phyloP scores from a whole-genome alignment of 2,797 vertebrate genomes.

The Hippocampus kuda region DNA sequence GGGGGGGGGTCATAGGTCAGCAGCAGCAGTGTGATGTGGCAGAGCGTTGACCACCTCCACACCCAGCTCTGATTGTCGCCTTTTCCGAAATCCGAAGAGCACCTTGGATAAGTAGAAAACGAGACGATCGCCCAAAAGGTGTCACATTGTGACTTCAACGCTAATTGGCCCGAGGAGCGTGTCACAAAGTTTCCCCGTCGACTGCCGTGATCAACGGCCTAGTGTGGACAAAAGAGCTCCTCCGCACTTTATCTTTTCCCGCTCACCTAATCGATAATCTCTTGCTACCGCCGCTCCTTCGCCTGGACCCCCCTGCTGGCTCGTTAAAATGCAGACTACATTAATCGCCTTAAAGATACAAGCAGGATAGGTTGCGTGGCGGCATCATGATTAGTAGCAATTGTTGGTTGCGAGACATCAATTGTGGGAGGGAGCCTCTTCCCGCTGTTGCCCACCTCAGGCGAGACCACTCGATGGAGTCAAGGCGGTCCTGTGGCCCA shows the following conservation, averaged over 20 bases:
- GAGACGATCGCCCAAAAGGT: slow-evolving; percentile 13
- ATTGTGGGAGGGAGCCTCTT: slow-evolving; percentile 48
- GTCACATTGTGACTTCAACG: slow-evolving; percentile 13
- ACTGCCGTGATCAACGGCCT: slow-evolving; percentile 11
- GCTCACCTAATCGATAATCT: slow-evolving; percentile 36
- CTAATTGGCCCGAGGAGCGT: slow-evolving; percentile 10
- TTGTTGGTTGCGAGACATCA: slow-evolving; percentile 36
- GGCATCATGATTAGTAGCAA: slow-evolving; percentile 26
- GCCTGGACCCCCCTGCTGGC: slow-evolving; percentile 19
- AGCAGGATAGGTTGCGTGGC: slow-evolving; percentile 18
- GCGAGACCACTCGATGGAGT: background rate
- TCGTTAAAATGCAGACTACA: slow-evolving; percentile 29
- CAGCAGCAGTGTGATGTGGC: slow-evolving; percentile 44
- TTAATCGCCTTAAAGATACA: slow-evolving; percentile 25
- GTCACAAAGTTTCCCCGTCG: slow-evolving; percentile 21
- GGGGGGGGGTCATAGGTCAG: slow-evolving; percentile 52
- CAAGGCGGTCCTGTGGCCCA: background rate
- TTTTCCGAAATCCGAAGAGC: slow-evolving; percentile 51
- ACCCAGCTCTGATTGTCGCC: slow-evolving; percentile 19
- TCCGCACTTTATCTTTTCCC: slow-evolving; percentile 24
- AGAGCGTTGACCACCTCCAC: slow-evolving; percentile 14
- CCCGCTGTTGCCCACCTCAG: background rate
- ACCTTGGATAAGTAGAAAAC: slow-evolving; percentile 43
- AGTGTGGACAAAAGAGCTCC: slow-evolving; percentile 22
- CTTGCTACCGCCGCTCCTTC: slow-evolving; percentile 14